Evolutionary conservation across 2,888 invertebrate genomes (phyloP), one percentile per base, ranked within the genome.

Genomic region (Epinotia bilunana): DNA sequence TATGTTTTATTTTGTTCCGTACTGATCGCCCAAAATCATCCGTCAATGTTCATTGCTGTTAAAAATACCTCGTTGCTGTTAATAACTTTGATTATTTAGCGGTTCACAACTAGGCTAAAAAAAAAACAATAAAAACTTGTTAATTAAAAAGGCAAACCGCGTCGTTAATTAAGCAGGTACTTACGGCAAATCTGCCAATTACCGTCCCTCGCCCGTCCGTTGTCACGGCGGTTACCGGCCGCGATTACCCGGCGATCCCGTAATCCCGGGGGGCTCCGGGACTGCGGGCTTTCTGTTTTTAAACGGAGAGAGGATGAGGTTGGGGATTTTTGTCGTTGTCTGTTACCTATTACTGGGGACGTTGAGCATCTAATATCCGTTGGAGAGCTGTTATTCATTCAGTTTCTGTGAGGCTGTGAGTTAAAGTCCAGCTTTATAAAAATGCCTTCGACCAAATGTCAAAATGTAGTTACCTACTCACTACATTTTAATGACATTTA

Each of bases 101-200:
- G 33, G 16, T n/a, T 60, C 28, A 9, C 16, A 33, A 60, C 33
- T 9, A 1, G n/a, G 3, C 16, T 33, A 28, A 7, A 60, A 9
- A 60, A 9, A 33, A 28, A 61, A n/a, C 13, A n/a, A 53, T 65
- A 65, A 53, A 64, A 65, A 65, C 53, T 33, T 53, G 65, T 53
- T 65, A 53, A 69, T 69, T 46, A 46, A 69, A 69, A 69, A 58
- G 46, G 69, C 68, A 43, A 60, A 70, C 58, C 74, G 62, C 63
- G n/a, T 55, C 55, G 9, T 20, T 71, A 74, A 74, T 74, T 53
- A 74, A 70, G 60, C 65, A 74, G 74, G 65, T 65, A 23, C 70
- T 74, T 61, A 65, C 43, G 55, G 60, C 23, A 71, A 60, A 74
- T 74, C 70, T 74, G 70, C 60, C 74, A 74, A 74, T 74, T 74